Base-by-base conservation (phyloP, 2,888 invertebrate species). In the Gandaritis pyraliata region DNA sequence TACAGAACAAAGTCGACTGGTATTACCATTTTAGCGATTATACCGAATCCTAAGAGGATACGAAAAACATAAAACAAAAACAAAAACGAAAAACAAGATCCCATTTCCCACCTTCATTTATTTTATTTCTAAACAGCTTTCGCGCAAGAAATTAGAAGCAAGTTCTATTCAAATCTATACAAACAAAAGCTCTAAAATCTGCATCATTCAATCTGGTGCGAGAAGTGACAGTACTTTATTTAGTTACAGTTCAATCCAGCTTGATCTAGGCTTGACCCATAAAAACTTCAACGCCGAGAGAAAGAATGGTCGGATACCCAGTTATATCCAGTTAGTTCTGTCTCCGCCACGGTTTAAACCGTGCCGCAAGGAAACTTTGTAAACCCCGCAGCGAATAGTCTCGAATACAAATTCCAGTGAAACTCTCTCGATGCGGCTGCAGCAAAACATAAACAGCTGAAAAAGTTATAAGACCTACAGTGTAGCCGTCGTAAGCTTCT, bases 241-340 rank as follows among this genome's bases (percentile, higher is more conserved):
- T 72, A 69, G 59, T 69, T 70, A 65, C 69, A 80, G 81, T 80
- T 81, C 79, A 82, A 85, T 84, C 82, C 82, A 65, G 75, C 77
- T 82, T 88, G 85, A 89, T 86, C 89, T 86, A 80, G 84, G 87
- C 81, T 87, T 90, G 89, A 90, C 88, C 89, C 77, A 88, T 84
- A 88, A 86, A 88, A 90, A 87, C 83, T 88, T 87, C 73, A 72
- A 66, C 76, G 70, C 65, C 68, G 74, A 62, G 80, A 75, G 77
- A 86, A 86, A 86, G 84, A 88, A 87, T 82, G 79, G 81, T 81
- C 74, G 81, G 72, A 78, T 82, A 83, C 80, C 82, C 79, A 81
- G 84, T 81, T 85, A 82, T 85, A 88, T 83, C 82, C 82, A 87
- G 87, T 85, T 88, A 83, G 86, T 84, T 83, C 81, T 81, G 83